Percentiles rank a stretch among this genome's conserved stretches.
phyloP scores from a whole-genome alignment of 2,113 vertebrate genomes.

The Fukomys damarensis region DNA sequence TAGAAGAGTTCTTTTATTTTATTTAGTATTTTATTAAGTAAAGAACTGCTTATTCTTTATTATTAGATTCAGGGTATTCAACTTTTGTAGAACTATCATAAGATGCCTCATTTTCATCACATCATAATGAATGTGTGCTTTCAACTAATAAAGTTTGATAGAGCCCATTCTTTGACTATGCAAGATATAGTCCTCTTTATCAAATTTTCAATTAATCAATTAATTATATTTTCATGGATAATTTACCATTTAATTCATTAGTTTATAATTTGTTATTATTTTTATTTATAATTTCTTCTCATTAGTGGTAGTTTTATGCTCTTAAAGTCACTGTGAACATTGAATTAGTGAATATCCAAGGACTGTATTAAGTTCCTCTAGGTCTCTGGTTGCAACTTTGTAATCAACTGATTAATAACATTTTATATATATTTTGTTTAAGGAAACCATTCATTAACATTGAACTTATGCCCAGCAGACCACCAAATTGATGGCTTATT shows the following conservation, averaged over 20 bases:
- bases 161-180: neutral
- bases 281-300: neutral
- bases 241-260: conserved; percentile 4
- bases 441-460: neutral
- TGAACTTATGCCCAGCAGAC: neutral
- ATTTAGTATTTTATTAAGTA: neutral
- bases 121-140: neutral
- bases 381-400: neutral
- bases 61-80: neutral
- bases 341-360: conserved; percentile 4
- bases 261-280: neutral
- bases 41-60: neutral
- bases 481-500: neutral
- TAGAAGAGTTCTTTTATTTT: neutral
- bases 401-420: neutral
- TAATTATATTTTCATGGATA: neutral
- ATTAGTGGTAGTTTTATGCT: neutral
- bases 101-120: neutral
- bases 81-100: neutral
- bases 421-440: neutral
- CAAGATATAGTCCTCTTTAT: neutral
- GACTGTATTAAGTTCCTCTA: neutral
- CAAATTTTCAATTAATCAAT: neutral
- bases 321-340: neutral
- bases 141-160: neutral